phyloP scores from a whole-genome alignment of 1,140 invertebrate genomes.

The Hestina assimilis region DNA sequence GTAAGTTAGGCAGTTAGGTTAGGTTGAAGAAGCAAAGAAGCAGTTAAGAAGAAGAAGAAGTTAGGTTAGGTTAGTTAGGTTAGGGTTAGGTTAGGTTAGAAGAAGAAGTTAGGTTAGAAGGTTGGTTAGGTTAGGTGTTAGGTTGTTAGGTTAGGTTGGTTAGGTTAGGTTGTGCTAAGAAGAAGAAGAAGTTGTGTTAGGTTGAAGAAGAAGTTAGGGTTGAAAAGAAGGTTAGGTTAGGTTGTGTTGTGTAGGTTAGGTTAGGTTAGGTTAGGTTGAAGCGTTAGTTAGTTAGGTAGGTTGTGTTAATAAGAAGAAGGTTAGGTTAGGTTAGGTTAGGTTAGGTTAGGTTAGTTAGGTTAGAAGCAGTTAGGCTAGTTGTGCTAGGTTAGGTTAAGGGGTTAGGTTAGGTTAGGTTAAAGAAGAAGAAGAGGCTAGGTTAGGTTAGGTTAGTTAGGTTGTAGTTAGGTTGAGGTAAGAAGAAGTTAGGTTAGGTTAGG shows the following conservation, averaged over 20 bases:
- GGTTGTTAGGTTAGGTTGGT: constrained; percentile 12
- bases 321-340: constrained; percentile 33
- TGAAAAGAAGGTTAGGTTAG: background rate
- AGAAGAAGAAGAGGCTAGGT: constrained; percentile 8
- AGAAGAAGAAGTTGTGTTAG: constrained; percentile 4
- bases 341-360: constrained; percentile 21
- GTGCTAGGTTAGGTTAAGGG: too few species aligned
- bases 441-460: constrained; percentile 32
- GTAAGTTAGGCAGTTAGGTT: too few species aligned
- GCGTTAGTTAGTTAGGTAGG: too few species aligned
- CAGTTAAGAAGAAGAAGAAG: too few species aligned
- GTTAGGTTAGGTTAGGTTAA: background rate
- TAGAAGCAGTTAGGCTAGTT: background rate
- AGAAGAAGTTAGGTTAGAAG: background rate
- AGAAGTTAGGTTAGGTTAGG: constrained; percentile 31
- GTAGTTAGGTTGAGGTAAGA: too few species aligned
- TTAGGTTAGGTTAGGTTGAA: background rate
- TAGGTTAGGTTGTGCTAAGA: constrained; percentile 7
- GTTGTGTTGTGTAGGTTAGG: background rate
- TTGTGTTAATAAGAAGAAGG: background rate
- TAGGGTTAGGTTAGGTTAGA: constrained; percentile 1
- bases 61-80: constrained; percentile 2
- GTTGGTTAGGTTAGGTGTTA: constrained; percentile 9
- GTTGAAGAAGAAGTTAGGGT: background rate
- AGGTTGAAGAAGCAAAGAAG: too few species aligned